These are phyloP conservation scores for Podarcis lilfordi DNA, from an alignment of 2,797 vertebrate genomes.

Conservation along the genomic window DNA sequence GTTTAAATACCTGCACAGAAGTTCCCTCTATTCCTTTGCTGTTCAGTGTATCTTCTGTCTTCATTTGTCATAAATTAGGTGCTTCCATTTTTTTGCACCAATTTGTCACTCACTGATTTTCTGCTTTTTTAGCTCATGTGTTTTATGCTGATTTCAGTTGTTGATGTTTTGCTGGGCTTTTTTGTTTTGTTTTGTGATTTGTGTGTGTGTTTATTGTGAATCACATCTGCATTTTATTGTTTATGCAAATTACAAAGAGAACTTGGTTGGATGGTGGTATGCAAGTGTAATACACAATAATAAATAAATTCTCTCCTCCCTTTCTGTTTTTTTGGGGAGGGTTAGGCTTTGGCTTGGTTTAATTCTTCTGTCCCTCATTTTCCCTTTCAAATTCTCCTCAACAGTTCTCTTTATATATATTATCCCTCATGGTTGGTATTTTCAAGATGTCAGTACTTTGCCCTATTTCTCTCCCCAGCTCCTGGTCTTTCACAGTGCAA, in stretches of 20 bases:
- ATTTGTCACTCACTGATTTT: too few relatives aligned
- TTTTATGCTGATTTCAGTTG: too few relatives aligned
- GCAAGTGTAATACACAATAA: too few relatives aligned
- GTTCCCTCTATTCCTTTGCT: not conserved
- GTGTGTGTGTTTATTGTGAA: too few relatives aligned
- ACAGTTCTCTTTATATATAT: not conserved
- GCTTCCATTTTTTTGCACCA: too few relatives aligned
- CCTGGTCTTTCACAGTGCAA: not conserved
- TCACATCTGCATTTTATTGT: too few relatives aligned
- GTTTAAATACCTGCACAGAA: not conserved
- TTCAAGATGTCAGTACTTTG: not conserved
- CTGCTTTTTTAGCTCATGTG: too few relatives aligned
- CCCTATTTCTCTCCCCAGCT: not conserved
- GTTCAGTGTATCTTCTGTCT: not conserved
- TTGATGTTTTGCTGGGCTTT: too few relatives aligned
- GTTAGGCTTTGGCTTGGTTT: not conserved
- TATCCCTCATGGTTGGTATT: not conserved
- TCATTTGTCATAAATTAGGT: not conserved
- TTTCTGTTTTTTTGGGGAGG: not conserved
- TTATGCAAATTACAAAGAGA: too few relatives aligned
- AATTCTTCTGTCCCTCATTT: not conserved
- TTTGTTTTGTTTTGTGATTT: too few relatives aligned
- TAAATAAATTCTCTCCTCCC: too few relatives aligned
- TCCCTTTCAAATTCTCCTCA: not conserved
- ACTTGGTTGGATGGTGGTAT: too few relatives aligned